Percentiles rank a stretch among this genome's conserved stretches.
phyloP scores from a whole-genome alignment of 1,140 invertebrate genomes.

The Pemphigus obesinymphae region DNA sequence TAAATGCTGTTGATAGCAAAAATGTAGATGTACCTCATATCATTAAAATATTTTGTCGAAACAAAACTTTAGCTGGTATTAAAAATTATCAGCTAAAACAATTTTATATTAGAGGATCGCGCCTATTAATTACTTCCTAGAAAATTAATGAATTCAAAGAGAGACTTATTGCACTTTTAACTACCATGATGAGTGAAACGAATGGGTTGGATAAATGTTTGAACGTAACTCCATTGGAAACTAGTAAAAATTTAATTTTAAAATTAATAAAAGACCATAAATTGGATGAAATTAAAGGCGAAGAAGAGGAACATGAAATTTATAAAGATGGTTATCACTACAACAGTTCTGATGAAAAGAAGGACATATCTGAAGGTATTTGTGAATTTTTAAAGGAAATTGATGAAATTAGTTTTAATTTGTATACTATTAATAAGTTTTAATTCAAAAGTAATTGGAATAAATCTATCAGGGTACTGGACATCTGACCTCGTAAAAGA shows the following conservation, averaged over 20 bases:
- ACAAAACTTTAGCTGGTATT: background rate
- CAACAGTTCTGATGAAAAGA: background rate
- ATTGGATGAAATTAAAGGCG: no score
- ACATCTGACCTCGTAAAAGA: no score
- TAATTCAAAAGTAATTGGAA: background rate
- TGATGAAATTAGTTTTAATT: background rate
- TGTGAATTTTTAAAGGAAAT: background rate
- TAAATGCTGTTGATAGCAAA: background rate
- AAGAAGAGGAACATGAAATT: no score
- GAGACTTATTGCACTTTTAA: background rate
- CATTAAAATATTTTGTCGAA: background rate
- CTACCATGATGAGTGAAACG: background rate
- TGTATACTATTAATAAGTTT: no score
- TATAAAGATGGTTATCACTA: background rate
- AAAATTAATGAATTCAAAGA: background rate
- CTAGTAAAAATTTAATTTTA: no score
- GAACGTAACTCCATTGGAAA: no score
- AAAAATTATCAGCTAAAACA: background rate
- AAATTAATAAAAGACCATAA: no score
- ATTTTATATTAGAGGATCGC: no score
- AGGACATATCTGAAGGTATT: background rate
- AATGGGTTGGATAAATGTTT: background rate
- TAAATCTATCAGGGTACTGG: background rate
- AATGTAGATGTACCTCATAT: no score
- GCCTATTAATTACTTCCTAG: background rate